These are phyloP conservation scores for Globodera rostochiensis DNA, from an alignment of 1,140 invertebrate species.

Conservation along the genomic window DNA sequence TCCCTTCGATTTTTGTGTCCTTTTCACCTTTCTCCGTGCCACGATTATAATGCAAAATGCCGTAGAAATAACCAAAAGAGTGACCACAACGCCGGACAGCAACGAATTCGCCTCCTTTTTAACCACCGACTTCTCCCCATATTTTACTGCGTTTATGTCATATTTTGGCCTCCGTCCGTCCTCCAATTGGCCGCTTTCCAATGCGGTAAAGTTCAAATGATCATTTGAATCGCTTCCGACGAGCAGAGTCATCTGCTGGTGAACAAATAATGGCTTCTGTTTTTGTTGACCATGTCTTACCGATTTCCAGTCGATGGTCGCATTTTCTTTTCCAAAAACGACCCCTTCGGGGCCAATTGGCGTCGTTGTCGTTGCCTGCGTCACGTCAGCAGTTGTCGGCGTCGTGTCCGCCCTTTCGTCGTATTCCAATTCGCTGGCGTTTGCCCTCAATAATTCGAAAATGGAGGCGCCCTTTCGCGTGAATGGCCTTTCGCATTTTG, in stretches of 20 bases:
- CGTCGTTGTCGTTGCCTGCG: conserved; percentile 27
- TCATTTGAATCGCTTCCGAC: conserved; percentile 29
- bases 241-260: conserved; percentile 26
- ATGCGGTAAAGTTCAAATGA: conserved; percentile 19
- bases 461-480: conserved; percentile 25
- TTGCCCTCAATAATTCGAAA: conserved; percentile 41
- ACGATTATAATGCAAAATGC: conserved; percentile 48
- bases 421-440: conserved; percentile 39
- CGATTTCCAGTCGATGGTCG: conserved; percentile 51
- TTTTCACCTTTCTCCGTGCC: conserved; percentile 47
- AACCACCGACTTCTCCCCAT: conserved; percentile 40
- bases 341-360: conserved; percentile 5
- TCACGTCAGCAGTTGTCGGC: neutral
- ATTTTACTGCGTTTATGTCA: conserved; percentile 49
- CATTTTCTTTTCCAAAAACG: conserved; percentile 37
- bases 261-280: conserved; percentile 16
- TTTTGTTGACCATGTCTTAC: conserved; percentile 27
- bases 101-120: conserved; percentile 46
- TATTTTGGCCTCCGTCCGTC: conserved; percentile 49
- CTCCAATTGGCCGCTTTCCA: conserved; percentile 3
- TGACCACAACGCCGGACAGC: conserved; percentile 45
- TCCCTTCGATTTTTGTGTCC: neutral
- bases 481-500: conserved; percentile 50
- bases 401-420: conserved; percentile 50
- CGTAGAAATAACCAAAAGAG: conserved; percentile 40